phyloP scores from a whole-genome alignment of 2,888 invertebrate species.

The Drosophila mayaguana region DNA sequence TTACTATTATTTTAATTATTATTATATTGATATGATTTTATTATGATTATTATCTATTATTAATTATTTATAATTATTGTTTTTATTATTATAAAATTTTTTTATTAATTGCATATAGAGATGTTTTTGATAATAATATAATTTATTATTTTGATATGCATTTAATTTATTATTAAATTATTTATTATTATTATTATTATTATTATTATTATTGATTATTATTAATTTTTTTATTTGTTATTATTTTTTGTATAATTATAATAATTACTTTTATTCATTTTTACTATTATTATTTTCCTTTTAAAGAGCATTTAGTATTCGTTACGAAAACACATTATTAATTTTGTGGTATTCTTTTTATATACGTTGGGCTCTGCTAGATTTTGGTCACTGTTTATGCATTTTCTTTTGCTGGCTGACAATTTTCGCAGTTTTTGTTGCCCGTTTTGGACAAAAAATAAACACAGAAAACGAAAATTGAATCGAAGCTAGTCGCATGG shows the following conservation, averaged over 20 bases:
- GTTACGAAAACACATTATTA: background rate
- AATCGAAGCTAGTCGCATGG: constrained; percentile 17
- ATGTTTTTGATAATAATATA: no score
- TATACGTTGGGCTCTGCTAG: constrained; percentile 37
- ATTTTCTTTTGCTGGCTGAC: constrained; percentile 50
- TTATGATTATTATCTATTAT: no score
- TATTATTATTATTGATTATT: no score
- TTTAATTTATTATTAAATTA: no score
- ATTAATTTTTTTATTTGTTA: no score
- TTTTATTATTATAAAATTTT: no score
- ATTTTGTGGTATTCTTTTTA: constrained; percentile 12
- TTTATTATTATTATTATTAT: no score
- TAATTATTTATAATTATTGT: no score
- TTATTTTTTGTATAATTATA: background rate
- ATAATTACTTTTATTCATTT: no score
- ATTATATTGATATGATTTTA: no score
- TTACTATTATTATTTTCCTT: background rate
- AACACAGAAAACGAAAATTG: constrained; percentile 38
- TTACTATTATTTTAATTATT: background rate
- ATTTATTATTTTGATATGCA: no score
- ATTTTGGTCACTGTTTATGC: constrained; percentile 47
- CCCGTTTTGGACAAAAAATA: constrained; percentile 61
- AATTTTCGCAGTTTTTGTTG: constrained; percentile 50
- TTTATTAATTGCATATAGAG: no score
- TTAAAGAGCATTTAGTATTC: constrained; percentile 2